Evolutionary conservation across 2,797 vertebrate genomes (phyloP).

Genomic region (Rallus crepitans): DNA sequence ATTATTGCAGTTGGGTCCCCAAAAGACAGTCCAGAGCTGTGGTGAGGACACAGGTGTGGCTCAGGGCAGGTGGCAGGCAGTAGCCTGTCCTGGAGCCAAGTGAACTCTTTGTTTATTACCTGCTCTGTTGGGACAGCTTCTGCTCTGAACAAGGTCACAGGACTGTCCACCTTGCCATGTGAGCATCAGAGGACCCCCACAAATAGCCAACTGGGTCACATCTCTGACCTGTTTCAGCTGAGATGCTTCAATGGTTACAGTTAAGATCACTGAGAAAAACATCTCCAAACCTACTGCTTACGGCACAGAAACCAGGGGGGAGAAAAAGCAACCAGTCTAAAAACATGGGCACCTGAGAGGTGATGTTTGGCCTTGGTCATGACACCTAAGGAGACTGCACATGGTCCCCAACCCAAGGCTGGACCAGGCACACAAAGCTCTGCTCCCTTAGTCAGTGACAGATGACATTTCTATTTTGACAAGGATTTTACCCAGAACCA

Average conservation of each 20-base stretch:
- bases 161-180: neutral
- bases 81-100: neutral
- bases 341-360: accelerated
- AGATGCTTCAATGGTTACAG: neutral
- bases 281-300: neutral
- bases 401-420: neutral
- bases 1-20: neutral
- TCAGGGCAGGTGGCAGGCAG: neutral
- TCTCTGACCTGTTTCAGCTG: neutral
- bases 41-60: neutral
- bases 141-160: neutral
- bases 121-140: neutral
- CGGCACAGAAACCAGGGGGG: neutral
- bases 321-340: neutral
- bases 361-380: neutral
- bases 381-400: accelerated
- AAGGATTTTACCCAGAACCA: neutral
- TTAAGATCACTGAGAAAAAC: neutral
- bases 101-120: neutral
- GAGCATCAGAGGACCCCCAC: neutral
- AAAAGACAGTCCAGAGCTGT: neutral
- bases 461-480: neutral
- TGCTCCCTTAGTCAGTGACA: neutral
- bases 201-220: neutral
- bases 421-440: neutral